A percentile compares a stretch with the other conserved stretches of the same genome.
Evolutionary conservation across 2,113 vertebrate genomes (phyloP).

Genomic region (Phyllostomus hastatus): DNA sequence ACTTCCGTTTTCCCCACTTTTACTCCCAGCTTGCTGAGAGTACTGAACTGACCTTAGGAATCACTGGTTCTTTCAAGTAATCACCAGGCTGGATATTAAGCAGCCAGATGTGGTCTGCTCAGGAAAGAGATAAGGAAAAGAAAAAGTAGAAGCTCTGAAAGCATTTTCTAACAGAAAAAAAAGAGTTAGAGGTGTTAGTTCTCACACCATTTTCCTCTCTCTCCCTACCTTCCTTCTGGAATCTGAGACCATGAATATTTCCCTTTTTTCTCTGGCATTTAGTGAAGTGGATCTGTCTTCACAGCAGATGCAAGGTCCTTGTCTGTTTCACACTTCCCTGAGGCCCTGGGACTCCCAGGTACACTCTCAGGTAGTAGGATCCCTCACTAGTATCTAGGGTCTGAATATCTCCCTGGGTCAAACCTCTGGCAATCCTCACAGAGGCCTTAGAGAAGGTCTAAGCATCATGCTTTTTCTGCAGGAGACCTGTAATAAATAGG

Average conservation of each 20-base stretch:
- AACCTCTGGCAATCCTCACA: background rate
- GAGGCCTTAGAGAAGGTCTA: background rate
- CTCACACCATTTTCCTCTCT: background rate
- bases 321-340: background rate
- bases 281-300: background rate
- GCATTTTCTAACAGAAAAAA: background rate
- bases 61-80: background rate
- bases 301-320: background rate
- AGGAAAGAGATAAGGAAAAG: background rate
- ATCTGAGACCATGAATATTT: background rate
- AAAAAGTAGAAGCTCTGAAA: background rate
- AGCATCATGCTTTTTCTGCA: background rate
- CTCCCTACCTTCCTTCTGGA: background rate
- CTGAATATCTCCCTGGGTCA: background rate
- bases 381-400: background rate
- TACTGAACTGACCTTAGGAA: background rate
- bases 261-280: background rate
- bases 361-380: rapidly evolving
- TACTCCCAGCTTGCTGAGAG: background rate
- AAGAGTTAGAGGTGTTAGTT: background rate
- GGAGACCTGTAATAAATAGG: rapidly evolving
- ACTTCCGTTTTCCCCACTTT: background rate
- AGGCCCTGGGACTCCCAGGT: background rate
- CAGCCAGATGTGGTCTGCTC: background rate
- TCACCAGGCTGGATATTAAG: background rate